phyloP scores from a whole-genome alignment of 2,797 vertebrate genomes.

The Gambelia wislizenii region DNA sequence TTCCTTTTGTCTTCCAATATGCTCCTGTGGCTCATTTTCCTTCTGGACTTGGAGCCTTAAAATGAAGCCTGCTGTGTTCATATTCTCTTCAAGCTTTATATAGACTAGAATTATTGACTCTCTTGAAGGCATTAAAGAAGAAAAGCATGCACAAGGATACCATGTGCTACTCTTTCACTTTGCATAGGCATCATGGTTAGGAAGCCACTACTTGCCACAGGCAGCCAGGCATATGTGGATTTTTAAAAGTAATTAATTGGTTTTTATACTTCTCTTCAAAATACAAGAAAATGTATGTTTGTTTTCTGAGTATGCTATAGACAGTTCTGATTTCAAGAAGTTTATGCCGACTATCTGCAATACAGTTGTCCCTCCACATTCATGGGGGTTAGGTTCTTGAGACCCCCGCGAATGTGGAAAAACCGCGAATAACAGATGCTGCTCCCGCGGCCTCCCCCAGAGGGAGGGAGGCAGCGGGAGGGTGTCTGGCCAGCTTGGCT shows the following conservation, averaged over 20 bases:
- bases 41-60: neutral
- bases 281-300: neutral
- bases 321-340: too few relatives aligned
- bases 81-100: neutral
- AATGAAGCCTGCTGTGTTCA: neutral
- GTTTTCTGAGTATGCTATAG: too few relatives aligned
- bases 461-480: too few relatives aligned
- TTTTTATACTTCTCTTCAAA: neutral
- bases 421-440: too few relatives aligned
- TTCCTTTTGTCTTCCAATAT: neutral
- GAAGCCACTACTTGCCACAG: neutral
- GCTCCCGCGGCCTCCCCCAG: too few relatives aligned
- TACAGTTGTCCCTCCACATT: too few relatives aligned
- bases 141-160: neutral
- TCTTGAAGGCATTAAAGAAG: neutral
- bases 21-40: neutral
- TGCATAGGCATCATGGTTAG: neutral
- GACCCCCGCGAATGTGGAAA: too few relatives aligned
- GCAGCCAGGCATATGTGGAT: neutral
- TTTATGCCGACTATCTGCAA: too few relatives aligned
- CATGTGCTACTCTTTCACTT: too few relatives aligned
- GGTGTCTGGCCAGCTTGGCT: too few relatives aligned
- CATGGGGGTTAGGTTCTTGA: too few relatives aligned
- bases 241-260: neutral
- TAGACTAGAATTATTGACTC: neutral